Base-by-base conservation (phyloP, 1,140 invertebrate species). In the Asobara japonica region DNA sequence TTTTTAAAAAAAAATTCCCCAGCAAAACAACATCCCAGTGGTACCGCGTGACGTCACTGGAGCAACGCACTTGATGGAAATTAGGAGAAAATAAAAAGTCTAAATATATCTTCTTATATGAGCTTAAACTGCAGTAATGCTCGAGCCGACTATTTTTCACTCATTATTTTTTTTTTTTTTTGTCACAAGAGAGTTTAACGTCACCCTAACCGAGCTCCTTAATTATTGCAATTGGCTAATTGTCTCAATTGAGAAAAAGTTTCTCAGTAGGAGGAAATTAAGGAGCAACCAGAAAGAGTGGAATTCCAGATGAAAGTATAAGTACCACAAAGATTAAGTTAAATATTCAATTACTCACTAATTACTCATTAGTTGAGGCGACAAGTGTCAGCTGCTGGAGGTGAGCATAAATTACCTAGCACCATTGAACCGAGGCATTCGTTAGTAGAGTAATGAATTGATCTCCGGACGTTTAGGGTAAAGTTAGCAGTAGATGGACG, bases 141-240 rank as follows among this genome's bases (percentile, higher is more conserved):
- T 56, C 22, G 25, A 56, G 5, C 11, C 31, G 31, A 36, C 5
- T 36, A 36, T 36, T 36, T 36, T 36, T 36, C n/a, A n/a, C 33
- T 65, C 18, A 10, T 2, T 1, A 1, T 22, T 20, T 38, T 66
- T 36, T 11, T 36, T 65, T 38, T 66, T 66, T 66, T 38, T 0
- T 38, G 29, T 0, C n/a, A n/a, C 7, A 18, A 13, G 20, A 13
- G 29, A 60, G 33, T 38, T 51, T 38, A 27, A 64, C 22, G 11
- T 45, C 31, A 33, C 18, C 60, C 48, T 25, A 71, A 64, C 69
- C 72, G 72, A 72, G 69, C 67, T 74, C 29, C 60, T 75, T 83
- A 82, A 83, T 81, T 81, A 82, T 80, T 72, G 76, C 79, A 83
- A 84, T 83, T 84, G 80, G 62, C 75, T 83, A 82, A 83, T 81